phyloP scores from a whole-genome alignment of 92 coral and sea anemone genomes.

The Plumapathes pennacea region DNA sequence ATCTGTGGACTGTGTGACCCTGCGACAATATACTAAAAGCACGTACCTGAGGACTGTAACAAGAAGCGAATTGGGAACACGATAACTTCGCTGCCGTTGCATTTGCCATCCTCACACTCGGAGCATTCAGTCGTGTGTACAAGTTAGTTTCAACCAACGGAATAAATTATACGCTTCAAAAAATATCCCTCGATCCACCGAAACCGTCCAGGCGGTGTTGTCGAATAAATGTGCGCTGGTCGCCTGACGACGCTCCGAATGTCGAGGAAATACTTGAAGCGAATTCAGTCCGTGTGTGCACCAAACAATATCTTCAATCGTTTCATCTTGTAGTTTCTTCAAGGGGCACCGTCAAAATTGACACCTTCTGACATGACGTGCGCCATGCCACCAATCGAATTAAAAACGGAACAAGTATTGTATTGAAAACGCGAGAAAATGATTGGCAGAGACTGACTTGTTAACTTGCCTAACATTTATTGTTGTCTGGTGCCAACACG shows the following conservation, averaged over 20 bases:
- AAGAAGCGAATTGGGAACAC: slow-evolving; percentile 78
- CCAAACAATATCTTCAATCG: slow-evolving; percentile 83
- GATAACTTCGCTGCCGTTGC: slow-evolving; percentile 76
- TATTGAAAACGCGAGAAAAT: slow-evolving; percentile 89
- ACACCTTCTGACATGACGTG: slow-evolving; percentile 95
- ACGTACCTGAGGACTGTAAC: slow-evolving; percentile 80
- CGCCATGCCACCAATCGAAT: slow-evolving; percentile 97
- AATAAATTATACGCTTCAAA: too few species aligned
- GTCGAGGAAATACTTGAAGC: slow-evolving; percentile 63
- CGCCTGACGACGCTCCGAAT: too few species aligned
- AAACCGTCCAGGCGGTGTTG: too few species aligned
- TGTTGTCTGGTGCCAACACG: slow-evolving; percentile 98
- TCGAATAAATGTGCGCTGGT: too few species aligned
- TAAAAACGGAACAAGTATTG: slow-evolving; percentile 97
- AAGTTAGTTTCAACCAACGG: too few species aligned
- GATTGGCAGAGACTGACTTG: slow-evolving; percentile 98
- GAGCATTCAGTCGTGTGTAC: slow-evolving; percentile 1
- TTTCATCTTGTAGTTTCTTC: slow-evolving; percentile 94
- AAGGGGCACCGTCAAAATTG: slow-evolving; percentile 94
- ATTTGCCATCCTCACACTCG: slow-evolving; percentile 68
- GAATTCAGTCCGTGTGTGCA: slow-evolving; percentile 70
- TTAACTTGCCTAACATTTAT: slow-evolving; percentile 99
- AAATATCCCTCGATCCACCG: too few species aligned
- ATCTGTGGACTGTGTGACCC: too few species aligned
- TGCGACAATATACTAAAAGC: too few species aligned